A percentile compares a stretch with the other conserved stretches of the same genome.
phyloP scores from a whole-genome alignment of 2,888 invertebrate species.

The Noctua janthe region DNA sequence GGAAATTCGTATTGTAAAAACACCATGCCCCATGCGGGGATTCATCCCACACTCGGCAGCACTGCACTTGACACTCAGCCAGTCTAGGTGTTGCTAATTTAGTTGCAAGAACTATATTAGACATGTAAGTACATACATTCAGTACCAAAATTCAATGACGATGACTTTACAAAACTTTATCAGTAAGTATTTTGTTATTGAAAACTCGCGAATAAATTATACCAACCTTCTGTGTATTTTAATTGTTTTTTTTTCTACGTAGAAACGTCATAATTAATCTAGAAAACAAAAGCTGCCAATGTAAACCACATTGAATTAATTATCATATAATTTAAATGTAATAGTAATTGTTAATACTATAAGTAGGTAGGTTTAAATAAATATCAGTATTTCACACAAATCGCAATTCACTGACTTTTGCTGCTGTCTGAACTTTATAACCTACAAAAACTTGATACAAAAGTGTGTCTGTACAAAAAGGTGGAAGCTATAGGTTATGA shows the following conservation, averaged over 20 bases:
- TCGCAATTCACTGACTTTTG: background rate
- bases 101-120: background rate
- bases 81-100: background rate
- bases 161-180: background rate
- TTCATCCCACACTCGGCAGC: background rate
- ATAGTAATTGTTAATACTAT: background rate
- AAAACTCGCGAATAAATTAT: slow-evolving; percentile 8
- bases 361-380: background rate
- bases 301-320: background rate
- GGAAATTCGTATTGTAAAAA: background rate
- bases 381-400: background rate
- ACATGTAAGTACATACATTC: background rate
- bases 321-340: slow-evolving; percentile 33
- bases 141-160: background rate
- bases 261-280: background rate
- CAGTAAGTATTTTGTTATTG: background rate
- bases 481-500: background rate
- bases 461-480: background rate
- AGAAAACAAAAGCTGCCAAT: slow-evolving; percentile 26
- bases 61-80: background rate
- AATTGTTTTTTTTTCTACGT: background rate
- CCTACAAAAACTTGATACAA: background rate
- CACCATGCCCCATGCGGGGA: background rate
- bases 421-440: background rate
- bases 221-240: background rate